Percentiles rank a stretch among this genome's conserved stretches.
Conservation (phyloP, 2,888 invertebrate species). For the Eudasyphora cyanicolor region DNA sequence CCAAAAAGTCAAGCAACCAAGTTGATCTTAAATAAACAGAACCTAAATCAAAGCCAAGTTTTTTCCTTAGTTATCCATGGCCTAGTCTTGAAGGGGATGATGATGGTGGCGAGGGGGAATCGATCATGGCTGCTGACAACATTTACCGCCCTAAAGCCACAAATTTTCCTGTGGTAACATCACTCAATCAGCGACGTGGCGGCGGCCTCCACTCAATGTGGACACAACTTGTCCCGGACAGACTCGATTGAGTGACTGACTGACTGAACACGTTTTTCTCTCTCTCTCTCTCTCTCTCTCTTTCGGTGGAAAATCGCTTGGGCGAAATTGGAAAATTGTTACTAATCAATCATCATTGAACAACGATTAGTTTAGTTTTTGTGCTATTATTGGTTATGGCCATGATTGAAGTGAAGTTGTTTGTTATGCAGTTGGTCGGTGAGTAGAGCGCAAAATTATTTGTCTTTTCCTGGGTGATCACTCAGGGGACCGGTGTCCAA, state of each 20-base stretch:
- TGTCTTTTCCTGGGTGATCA: conserved; percentile 44
- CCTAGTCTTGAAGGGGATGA: no score
- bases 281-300: neutral
- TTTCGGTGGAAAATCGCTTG: conserved; percentile 48
- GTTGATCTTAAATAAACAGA: conserved; percentile 61
- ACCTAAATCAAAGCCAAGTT: conserved; percentile 55
- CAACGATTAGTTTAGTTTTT: conserved; percentile 73
- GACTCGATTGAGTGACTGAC: no score
- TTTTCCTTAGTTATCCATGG: no score
- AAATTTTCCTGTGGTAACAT: conserved; percentile 62
- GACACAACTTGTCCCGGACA: neutral
- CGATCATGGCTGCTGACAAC: conserved; percentile 17
- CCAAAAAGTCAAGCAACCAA: no score
- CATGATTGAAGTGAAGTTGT: conserved; percentile 33
- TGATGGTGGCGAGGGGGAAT: conserved; percentile 36
- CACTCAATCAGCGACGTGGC: conserved; percentile 59
- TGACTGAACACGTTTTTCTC: conserved; percentile 4
- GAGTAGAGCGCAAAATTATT: conserved; percentile 34
- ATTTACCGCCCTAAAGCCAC: conserved; percentile 63
- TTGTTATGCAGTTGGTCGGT: conserved; percentile 45
- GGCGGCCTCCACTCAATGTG: conserved; percentile 28
- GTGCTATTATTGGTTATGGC: conserved; percentile 47
- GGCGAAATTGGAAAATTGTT: conserved; percentile 67
- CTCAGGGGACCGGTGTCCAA: neutral
- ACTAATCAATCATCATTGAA: conserved; percentile 75